Percentiles rank a stretch among this genome's conserved stretches.
These are phyloP conservation scores for Aelia acuminata DNA, from an alignment of 2,888 invertebrate genomes.

Conservation along the genomic window DNA sequence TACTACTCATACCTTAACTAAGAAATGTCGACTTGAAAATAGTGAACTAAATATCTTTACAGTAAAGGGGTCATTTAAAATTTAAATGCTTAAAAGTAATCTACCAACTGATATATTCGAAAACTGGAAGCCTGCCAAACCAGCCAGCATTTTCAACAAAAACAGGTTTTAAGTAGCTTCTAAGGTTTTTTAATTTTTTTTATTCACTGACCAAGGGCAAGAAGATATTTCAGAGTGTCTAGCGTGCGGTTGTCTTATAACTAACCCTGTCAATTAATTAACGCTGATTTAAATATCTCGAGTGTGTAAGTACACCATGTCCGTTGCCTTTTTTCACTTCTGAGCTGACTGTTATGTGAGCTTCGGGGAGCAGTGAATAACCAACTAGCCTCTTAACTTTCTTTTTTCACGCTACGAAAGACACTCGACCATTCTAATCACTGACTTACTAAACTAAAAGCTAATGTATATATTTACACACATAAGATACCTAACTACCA, in stretches of 20 bases:
- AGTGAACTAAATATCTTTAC: neutral
- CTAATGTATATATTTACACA: too few relatives aligned
- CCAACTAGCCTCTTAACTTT: neutral
- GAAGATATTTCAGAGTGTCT: neutral
- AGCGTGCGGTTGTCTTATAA: conserved; percentile 17
- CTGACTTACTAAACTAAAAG: too few relatives aligned
- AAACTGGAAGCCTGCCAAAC: conserved; percentile 31
- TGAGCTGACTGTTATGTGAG: neutral
- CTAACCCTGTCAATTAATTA: conserved; percentile 32
- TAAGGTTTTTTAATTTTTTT: neutral
- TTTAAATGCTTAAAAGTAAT: conserved; percentile 8
- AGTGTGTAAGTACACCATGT: neutral
- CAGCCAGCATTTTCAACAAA: conserved; percentile 4
- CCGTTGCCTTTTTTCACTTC: neutral
- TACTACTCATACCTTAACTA: neutral
- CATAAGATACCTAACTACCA: too few relatives aligned
- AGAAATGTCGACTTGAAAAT: neutral
- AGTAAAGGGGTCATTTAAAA: neutral
- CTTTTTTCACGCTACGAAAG: neutral
- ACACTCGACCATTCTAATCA: neutral
- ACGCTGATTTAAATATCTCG: neutral
- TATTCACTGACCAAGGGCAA: conserved; percentile 45
- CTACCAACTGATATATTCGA: neutral
- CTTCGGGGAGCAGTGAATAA: neutral
- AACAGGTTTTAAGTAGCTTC: conserved; percentile 20